Conservation (phyloP, 2,113 vertebrate species). For the Holacanthus passer region DNA sequence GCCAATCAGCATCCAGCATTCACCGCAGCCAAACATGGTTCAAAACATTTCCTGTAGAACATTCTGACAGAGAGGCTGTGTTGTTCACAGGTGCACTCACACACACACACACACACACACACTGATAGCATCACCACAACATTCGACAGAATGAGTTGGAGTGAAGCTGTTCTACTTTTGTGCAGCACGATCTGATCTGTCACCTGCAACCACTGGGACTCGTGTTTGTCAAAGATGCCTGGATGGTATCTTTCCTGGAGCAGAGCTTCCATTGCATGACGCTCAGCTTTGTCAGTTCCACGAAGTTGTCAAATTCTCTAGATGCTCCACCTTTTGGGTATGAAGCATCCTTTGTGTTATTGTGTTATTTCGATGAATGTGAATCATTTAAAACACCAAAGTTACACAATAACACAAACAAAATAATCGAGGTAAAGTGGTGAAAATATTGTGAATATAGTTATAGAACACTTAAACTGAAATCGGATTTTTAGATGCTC, state of each 20-base stretch:
- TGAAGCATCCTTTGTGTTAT: too few relatives aligned
- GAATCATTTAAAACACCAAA: too few relatives aligned
- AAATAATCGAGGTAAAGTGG: too few relatives aligned
- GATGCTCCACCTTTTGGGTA: not conserved
- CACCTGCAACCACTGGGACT: slow-evolving; percentile 30
- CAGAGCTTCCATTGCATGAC: not conserved
- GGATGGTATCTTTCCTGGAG: slow-evolving; percentile 30
- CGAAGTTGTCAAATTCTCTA: not conserved
- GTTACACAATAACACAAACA: too few relatives aligned
- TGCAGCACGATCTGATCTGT: slow-evolving; percentile 20
- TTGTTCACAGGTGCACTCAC: slow-evolving; percentile 60
- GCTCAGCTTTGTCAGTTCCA: not conserved
- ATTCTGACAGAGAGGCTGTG: slow-evolving; percentile 33
- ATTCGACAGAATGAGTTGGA: slow-evolving; percentile 23
- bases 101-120: slow-evolving; percentile 22
- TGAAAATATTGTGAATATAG: too few relatives aligned
- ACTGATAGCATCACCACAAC: slow-evolving; percentile 30
- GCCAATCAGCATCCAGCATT: slow-evolving; percentile 39
- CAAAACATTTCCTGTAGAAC: slow-evolving; percentile 48
- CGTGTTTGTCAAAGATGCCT: slow-evolving; percentile 31
- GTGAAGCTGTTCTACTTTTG: slow-evolving; percentile 39
- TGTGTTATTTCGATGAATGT: too few relatives aligned
- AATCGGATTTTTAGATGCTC: too few relatives aligned
- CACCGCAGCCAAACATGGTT: slow-evolving; percentile 8
- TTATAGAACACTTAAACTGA: too few relatives aligned